Conservation (phyloP, 2,113 vertebrate species). For the Phylloscopus trochilus region DNA sequence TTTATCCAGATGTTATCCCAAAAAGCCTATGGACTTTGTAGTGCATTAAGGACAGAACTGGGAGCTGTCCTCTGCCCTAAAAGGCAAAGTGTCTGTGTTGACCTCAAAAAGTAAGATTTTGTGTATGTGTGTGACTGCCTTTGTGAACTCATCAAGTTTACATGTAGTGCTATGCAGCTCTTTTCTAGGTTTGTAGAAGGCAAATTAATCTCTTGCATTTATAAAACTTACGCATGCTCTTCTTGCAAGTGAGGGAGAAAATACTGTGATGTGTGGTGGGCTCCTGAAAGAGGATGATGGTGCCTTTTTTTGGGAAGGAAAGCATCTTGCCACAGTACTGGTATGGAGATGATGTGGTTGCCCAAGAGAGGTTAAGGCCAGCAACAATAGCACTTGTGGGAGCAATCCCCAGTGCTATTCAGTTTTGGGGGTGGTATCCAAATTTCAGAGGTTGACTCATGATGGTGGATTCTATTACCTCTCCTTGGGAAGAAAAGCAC, state of each 20-base stretch:
- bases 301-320: neutral
- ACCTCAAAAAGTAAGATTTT: neutral
- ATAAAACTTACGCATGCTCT: neutral
- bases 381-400: neutral
- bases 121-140: neutral
- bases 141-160: neutral
- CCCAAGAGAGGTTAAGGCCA: neutral
- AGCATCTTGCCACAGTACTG: too few species aligned
- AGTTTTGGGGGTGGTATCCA: neutral
- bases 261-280: neutral
- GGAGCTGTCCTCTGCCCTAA: neutral
- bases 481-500: neutral
- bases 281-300: neutral
- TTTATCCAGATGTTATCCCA: neutral
- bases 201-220: neutral
- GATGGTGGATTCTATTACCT: neutral
- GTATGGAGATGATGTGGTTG: neutral
- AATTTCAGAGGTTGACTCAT: neutral
- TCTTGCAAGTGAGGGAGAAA: neutral
- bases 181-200: neutral
- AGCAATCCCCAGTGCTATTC: neutral
- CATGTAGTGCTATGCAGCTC: neutral
- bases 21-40: neutral
- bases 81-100: neutral
- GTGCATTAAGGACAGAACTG: too few species aligned